A percentile compares a stretch with the other conserved stretches of the same genome.
Evolutionary conservation across 2,113 vertebrate species (phyloP).

Genomic region (Clarias gariepinus): DNA sequence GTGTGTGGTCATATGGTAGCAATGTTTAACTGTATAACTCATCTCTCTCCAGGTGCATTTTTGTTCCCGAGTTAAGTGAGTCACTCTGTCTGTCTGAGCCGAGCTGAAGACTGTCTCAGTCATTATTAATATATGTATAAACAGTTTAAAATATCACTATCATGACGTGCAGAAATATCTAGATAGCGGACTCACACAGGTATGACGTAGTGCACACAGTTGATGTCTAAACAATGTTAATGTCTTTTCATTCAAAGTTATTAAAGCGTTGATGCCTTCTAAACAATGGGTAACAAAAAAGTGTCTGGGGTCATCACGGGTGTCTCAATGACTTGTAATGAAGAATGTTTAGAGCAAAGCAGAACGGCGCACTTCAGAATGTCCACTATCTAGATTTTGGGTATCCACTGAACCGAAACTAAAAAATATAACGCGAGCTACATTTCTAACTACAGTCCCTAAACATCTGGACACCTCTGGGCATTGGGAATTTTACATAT

Average conservation of each 20-base stretch:
- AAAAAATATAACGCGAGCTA: neutral
- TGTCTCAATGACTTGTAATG: neutral
- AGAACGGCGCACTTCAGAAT: neutral
- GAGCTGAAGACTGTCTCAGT: neutral
- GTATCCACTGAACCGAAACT: neutral
- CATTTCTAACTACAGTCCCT: neutral
- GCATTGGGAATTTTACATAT: neutral
- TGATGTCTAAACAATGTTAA: neutral
- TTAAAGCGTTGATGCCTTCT: too few species aligned
- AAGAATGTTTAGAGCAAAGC: neutral
- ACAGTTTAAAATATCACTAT: neutral
- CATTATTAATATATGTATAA: neutral
- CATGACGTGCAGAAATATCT: neutral
- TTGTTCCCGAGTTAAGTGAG: neutral
- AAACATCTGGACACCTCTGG: neutral
- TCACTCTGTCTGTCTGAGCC: slow-evolving; percentile 3
- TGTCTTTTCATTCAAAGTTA: neutral
- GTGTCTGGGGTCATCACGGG: too few species aligned
- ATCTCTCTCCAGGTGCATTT: neutral
- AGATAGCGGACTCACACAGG: neutral
- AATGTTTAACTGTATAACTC: neutral
- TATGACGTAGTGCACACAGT: neutral
- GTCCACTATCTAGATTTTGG: neutral
- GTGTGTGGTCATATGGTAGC: neutral
- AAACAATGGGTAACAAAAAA: too few species aligned